phyloP scores from a whole-genome alignment of 2,113 vertebrate species.

The Smithornis capensis region DNA sequence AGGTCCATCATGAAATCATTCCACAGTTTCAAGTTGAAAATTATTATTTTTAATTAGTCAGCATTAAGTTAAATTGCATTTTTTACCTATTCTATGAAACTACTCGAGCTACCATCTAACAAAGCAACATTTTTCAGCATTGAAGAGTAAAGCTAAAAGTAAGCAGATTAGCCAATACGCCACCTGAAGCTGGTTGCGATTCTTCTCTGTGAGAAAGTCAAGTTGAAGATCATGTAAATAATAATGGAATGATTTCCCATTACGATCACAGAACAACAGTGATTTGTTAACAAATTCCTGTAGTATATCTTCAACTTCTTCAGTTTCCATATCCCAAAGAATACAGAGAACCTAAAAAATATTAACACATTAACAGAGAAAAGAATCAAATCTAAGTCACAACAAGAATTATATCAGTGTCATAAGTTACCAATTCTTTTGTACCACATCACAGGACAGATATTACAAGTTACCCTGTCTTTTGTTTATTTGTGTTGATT shows the following conservation, averaged over 20 bases:
- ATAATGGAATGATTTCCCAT: conserved; percentile 87
- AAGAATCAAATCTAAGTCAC: not conserved
- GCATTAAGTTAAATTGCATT: not conserved
- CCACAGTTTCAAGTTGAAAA: not conserved
- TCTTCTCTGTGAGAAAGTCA: conserved; percentile 92
- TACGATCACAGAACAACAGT: conserved; percentile 88
- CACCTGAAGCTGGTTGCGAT: conserved; percentile 84
- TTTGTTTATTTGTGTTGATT: not conserved
- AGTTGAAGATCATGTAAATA: conserved; percentile 96
- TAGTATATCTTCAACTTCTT: conserved; percentile 93
- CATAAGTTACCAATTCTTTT: not conserved
- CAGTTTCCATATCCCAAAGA: conserved; percentile 90
- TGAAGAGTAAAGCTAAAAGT: not conserved
- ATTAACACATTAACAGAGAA: not conserved
- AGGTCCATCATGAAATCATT: not conserved
- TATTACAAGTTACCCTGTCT: not conserved
- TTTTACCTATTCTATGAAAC: not conserved
- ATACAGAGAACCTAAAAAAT: conserved; percentile 85
- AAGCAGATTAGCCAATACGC: not conserved
- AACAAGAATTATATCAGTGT: not conserved
- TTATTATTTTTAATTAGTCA: not conserved
- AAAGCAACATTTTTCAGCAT: not conserved
- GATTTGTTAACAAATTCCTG: conserved; percentile 97
- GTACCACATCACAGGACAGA: not conserved
- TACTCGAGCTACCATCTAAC: not conserved